Conservation (phyloP, 2,113 vertebrate species). For the Petaurus breviceps region DNA sequence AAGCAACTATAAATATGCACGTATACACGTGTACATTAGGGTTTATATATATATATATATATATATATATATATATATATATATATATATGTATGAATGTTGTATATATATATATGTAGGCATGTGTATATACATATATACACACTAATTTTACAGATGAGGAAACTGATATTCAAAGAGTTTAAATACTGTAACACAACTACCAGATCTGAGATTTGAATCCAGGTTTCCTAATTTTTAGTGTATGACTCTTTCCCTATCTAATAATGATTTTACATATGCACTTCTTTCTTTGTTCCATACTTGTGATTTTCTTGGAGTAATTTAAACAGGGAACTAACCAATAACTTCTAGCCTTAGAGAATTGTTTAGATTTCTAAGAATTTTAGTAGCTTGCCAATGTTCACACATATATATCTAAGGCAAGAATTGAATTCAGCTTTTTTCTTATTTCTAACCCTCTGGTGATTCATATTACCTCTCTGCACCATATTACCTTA, state of each 20-base stretch:
- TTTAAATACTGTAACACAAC: background rate
- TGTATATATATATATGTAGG: background rate
- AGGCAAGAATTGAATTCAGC: background rate
- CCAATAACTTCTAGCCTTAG: background rate
- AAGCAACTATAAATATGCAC: too few relatives aligned
- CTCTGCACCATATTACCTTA: background rate
- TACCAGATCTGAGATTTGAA: background rate
- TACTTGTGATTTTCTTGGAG: background rate
- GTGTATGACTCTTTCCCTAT: background rate
- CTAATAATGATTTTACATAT: background rate
- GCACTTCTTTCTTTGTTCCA: background rate
- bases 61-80: too few relatives aligned
- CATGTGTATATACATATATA: background rate
- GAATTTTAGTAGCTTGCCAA: background rate
- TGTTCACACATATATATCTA: background rate
- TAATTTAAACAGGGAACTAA: too few relatives aligned
- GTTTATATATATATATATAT: too few relatives aligned
- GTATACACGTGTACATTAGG: too few relatives aligned
- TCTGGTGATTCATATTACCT: background rate
- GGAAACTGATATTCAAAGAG: background rate
- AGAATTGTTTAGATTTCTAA: background rate
- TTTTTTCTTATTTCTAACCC: background rate
- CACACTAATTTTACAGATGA: background rate
- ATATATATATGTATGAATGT: too few relatives aligned
- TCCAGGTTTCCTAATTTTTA: background rate